Percentiles rank a stretch among this genome's conserved stretches.
These are phyloP conservation scores for Chelonus formosanus DNA, from an alignment of 2,888 invertebrate genomes.

Conservation along the genomic window DNA sequence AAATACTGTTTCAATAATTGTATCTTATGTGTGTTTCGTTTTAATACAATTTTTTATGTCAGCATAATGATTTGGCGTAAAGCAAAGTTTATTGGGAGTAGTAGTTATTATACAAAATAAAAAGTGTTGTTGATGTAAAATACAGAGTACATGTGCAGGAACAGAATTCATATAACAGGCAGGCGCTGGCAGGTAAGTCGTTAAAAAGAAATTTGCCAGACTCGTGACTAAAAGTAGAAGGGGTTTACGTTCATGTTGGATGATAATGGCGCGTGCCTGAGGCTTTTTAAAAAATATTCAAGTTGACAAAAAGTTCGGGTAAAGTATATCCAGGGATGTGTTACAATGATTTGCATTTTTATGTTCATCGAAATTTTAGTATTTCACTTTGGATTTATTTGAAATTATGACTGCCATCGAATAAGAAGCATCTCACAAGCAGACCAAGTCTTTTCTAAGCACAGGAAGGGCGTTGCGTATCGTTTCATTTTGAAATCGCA, in stretches of 20 bases:
- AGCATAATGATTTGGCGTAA: not conserved
- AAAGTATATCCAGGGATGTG: conserved; percentile 1
- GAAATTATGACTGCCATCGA: conserved; percentile 31
- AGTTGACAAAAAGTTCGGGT: conserved; percentile 25
- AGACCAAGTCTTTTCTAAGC: conserved; percentile 6
- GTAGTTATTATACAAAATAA: not conserved
- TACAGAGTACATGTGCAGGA: conserved; percentile 17
- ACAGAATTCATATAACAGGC: conserved; percentile 13
- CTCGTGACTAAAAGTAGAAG: conserved; percentile 39
- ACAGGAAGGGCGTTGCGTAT: conserved; percentile 27
- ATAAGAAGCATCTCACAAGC: not conserved
- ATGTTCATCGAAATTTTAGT: conserved; percentile 27
- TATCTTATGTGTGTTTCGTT: too few relatives aligned
- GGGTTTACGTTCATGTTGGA: not conserved
- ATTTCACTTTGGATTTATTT: conserved; percentile 9
- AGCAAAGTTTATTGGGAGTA: not conserved
- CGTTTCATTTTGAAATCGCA: conserved; percentile 18
- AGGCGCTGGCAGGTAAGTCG: conserved; percentile 45
- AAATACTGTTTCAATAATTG: too few relatives aligned
- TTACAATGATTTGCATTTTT: conserved; percentile 38
- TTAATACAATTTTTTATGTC: not conserved
- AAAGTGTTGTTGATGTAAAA: conserved; percentile 4
- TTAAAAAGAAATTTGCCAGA: conserved; percentile 55
- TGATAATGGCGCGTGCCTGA: conserved; percentile 42
- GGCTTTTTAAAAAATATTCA: conserved; percentile 29